Base-by-base conservation (phyloP, 2,888 invertebrate species). In the Microplitis deprimator region DNA sequence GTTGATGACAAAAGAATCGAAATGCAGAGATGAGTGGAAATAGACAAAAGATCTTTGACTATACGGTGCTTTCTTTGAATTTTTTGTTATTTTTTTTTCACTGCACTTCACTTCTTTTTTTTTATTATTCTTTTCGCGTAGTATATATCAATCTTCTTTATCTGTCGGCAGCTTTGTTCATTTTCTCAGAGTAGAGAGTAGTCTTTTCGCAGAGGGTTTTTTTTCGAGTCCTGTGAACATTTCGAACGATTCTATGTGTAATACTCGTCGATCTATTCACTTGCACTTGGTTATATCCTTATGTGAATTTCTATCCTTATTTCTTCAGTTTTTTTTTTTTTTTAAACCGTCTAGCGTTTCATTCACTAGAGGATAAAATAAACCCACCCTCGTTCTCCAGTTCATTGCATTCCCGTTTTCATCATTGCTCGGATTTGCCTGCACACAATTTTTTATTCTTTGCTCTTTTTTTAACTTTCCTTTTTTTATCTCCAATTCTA, bases 141-240 rank as follows among this genome's bases (percentile, higher is more conserved):
- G 17, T 68, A 41, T 72, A 16, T 60, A 17, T 68, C 17, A 17
- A 38, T 61, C 60, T 50, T 38, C 41, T 67, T 39, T 16, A 38
- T 71, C 67, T 76, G 68, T 77, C 73, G 62, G 72, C 62, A 62
- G 73, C 82, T 86, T 86, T 87, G 86, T 88, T 87, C 85, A 82
- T 84, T 85, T 83, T 86, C 85, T 83, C 84, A 81, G 86, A 84
- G 84, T 80, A 85, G 82, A 85, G 82, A 50, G 50, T 50, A 50
- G 50, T 50, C 50, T 50, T 50, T 50, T 50, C 50, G 50, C 50
- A 50, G 50, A 50, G 50, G 50, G 50, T 50, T 50, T 50, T 50
- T 84, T 84, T 83, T 80, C 85, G 84, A 85, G 85, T 79, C 86
- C 85, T 88, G 86, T 87, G 84, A 87, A 84, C 83, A 84, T 84